Evolutionary conservation across 2,113 vertebrate genomes (phyloP), one percentile per base, ranked within the genome.

Genomic region (Dicrurus megarhynchus): DNA sequence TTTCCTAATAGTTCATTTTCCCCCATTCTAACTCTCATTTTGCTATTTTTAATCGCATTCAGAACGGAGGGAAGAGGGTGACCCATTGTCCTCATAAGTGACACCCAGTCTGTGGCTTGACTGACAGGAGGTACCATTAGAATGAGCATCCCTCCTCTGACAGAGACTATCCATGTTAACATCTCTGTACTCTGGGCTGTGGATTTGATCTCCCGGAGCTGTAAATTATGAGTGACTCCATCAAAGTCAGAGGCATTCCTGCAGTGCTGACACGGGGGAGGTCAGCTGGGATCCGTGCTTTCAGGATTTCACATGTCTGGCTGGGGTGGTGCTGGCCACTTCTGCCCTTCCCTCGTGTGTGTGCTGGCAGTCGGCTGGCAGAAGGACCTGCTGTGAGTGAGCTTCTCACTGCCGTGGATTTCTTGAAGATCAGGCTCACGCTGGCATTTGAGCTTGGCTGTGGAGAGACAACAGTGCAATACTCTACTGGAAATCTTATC

Each of bases 211-310:
- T 95, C 90, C 56, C 95, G 53, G 63, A 89, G 95, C 93, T 96
- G 92, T 96, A 94, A 96, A 95, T 96, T 37, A 81, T 56, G 93
- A 96, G 82, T 46, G 90, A 71, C 83, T 97, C 90, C 95, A 81
- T 94, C 95, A 95, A 90, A 96, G 95, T 81, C 93, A 67, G 82
- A 81, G 82, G 79, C 92, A 61, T 71, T 81, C 26, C 77, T 35
- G 74, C 89, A 46, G 84, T 24, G 89, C 87, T 89, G 87, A n/a
- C 85, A 39, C 1, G 10, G 92, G 44, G 77, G 56, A 88, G 82
- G 83, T 86, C 95, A 84, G 90, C 82, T 74, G 52, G 20, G 41
- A 86, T 55, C 13, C 5, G 56, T 3, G 82, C 71, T 94, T 20
- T 10, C 63, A 55, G 68, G 14, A 35, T 89, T 74, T 61, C 84